Base-by-base conservation (phyloP, 1,140 invertebrate species). In the Leptonema lineaticorne region DNA sequence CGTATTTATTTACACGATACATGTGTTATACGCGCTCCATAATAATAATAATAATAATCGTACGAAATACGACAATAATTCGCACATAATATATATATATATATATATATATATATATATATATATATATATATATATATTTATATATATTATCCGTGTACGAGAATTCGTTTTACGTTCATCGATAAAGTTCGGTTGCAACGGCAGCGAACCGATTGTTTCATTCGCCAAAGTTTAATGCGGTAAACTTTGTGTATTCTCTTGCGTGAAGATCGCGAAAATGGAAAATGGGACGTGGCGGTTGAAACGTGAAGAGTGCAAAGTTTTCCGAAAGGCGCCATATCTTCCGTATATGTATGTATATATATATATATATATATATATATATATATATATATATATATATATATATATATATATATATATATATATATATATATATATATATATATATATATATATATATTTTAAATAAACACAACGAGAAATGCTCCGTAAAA, bases 151-250 rank as follows among this genome's bases (percentile, higher is more conserved):
- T 14, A 41, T 41, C 37, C 46, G n/a, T 48, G 16, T 48, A 48
- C 18, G 26, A n/a, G 30, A 22, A 20, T 62, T 45, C 41, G 30
- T 64, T 41, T 64, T 30, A 28, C 45, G 22, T 64, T 64, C 62
- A 64, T 64, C 50, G 62, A 29, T n/a, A 64, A 64, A 64, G 45
- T 46, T 64, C 45, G 41, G 45, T n/a, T 64, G 62, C 62, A 64
- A 28, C 58, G 22, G 41, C 58, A 29, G 28, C 58, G n/a, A n/a
- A n/a, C 27, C 27, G 62, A 64, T 64, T 64, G 62, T 64, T 64
- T 64, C 41, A 46, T 64, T 64, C 33, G 62, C 33, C n/a, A 22
- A 64, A 64, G 41, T 64, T 64, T 64, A 64, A 64, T 64, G 62
- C 45, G 62, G 27, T 18, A 64, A 62, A 16, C 26, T 28, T 14